These are phyloP conservation scores for Acromyrmex echinatior DNA, from an alignment of 1,140 invertebrate species.

Conservation along the genomic window DNA sequence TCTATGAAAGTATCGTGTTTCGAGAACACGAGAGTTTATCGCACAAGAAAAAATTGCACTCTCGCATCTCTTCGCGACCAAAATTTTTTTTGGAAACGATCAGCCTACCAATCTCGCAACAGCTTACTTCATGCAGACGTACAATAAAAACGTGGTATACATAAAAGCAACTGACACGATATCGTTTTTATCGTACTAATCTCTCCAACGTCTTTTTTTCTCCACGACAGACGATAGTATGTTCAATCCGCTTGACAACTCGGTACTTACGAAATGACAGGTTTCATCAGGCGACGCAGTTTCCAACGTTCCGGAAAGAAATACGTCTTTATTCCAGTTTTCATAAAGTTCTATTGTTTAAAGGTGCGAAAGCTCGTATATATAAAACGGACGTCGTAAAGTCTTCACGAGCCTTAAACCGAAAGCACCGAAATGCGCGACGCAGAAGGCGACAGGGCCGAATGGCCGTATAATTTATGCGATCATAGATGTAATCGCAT, in stretches of 20 bases:
- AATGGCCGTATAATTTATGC: constrained; percentile 77
- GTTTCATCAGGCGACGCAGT: constrained; percentile 27
- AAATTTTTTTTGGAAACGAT: constrained; percentile 28
- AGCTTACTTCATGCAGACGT: neutral
- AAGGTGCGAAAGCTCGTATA: constrained; percentile 15
- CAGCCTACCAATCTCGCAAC: constrained; percentile 6
- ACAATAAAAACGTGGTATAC: constrained; percentile 31
- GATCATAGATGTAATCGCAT: constrained; percentile 82
- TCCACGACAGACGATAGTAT: neutral
- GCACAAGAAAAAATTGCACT: constrained; percentile 13
- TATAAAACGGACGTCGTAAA: constrained; percentile 18
- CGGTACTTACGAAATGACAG: constrained; percentile 18
- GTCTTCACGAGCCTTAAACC: constrained; percentile 57
- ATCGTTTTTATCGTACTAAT: constrained; percentile 46
- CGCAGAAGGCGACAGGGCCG: constrained; percentile 53
- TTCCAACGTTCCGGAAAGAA: neutral
- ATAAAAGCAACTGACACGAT: constrained; percentile 30
- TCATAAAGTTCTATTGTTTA: constrained; percentile 10
- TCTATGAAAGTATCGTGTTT: neutral
- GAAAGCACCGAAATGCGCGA: constrained; percentile 44
- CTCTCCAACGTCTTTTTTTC: constrained; percentile 13
- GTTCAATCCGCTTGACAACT: constrained; percentile 14
- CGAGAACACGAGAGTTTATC: constrained; percentile 1
- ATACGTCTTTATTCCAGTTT: neutral
- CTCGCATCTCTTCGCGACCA: neutral